A percentile compares a stretch with the other conserved stretches of the same genome.
phyloP scores from a whole-genome alignment of 2,113 vertebrate species.

The Epinephelus moara region DNA sequence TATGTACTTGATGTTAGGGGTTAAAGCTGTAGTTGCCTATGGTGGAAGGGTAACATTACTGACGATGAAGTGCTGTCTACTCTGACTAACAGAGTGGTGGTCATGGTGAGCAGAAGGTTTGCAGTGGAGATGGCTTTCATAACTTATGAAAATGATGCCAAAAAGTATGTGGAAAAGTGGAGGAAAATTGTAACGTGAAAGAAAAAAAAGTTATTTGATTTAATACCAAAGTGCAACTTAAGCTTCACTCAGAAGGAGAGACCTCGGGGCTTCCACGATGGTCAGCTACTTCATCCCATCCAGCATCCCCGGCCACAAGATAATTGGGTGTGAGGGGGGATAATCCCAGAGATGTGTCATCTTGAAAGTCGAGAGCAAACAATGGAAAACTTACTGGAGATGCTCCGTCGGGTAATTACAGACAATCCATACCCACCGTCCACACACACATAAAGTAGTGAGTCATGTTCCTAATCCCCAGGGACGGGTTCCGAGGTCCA shows the following conservation, averaged over 20 bases:
- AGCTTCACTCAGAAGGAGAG: not conserved
- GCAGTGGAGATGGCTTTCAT: not conserved
- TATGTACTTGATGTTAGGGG: too few relatives aligned
- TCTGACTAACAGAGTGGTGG: too few relatives aligned
- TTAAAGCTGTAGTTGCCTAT: not conserved
- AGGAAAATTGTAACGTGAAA: not conserved
- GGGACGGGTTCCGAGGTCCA: slow-evolving; percentile 52
- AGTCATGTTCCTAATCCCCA: slow-evolving; percentile 74
- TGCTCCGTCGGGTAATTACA: slow-evolving; percentile 65
- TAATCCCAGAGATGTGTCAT: slow-evolving; percentile 77
- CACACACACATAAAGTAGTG: slow-evolving; percentile 41
- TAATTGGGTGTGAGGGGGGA: slow-evolving; percentile 55
- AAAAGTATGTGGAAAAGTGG: not conserved
- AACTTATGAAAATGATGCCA: not conserved
- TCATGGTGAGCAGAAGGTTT: not conserved
- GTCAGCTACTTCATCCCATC: not conserved
- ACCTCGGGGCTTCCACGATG: not conserved
- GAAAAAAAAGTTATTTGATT: not conserved
- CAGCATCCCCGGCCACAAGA: slow-evolving; percentile 18
- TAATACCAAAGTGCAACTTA: not conserved
- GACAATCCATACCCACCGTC: slow-evolving; percentile 40
- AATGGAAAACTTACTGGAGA: slow-evolving; percentile 74
- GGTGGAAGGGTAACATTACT: too few relatives aligned
- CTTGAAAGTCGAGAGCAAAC: slow-evolving; percentile 74
- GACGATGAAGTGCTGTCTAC: too few relatives aligned